Base-by-base conservation (phyloP, 2,113 vertebrate genomes). In the Catharus minimus region DNA sequence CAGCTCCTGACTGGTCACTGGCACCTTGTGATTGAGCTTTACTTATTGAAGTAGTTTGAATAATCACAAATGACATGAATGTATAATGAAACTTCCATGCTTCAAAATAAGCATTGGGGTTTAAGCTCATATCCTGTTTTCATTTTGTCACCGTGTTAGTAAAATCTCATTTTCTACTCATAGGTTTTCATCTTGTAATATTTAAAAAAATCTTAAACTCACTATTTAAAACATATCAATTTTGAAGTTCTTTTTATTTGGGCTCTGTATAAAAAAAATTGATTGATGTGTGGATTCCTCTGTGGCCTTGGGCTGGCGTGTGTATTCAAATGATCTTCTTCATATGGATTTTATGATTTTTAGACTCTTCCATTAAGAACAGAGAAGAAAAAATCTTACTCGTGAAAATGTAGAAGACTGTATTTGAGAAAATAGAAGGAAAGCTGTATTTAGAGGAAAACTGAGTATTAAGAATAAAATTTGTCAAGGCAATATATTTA, bases 391-490 rank as follows among this genome's bases (percentile, higher is more conserved):
- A 81, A 60, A 60, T 56, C 44, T 72, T 71, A 41, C 26, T 64
- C 69, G 4, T 64, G 53, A 50, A 57, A 72, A 75, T 24, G 15
- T 81, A 19, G 30, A 74, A 56, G 39, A 27, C 19, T 47, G 4
- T 60, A 32, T 83, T 84, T 86, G 39, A 78, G 27, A 81, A 86
- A 85, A 86, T 5, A 58, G 56, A 61, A 89, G 23, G 23, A 62
- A 90, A 74, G 3, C 16, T 77, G 22, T 74, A 33, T 28, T 81
- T 33, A 39, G 64, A 43, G 58, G 56, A 65, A 76, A 76, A 61
- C 11, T 27, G 36, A 47, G 15, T 46, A n/a, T 27, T 58, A 39
- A 53, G 30, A 81, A 55, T 26, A 55, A 50, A 81, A 78, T 74
- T 39, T 67, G 39, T 74, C 24, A 55, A 62, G 43, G 15, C 46